These are phyloP conservation scores for Melinaea marsaeus DNA, from an alignment of 2,888 invertebrate genomes.

Conservation along the genomic window DNA sequence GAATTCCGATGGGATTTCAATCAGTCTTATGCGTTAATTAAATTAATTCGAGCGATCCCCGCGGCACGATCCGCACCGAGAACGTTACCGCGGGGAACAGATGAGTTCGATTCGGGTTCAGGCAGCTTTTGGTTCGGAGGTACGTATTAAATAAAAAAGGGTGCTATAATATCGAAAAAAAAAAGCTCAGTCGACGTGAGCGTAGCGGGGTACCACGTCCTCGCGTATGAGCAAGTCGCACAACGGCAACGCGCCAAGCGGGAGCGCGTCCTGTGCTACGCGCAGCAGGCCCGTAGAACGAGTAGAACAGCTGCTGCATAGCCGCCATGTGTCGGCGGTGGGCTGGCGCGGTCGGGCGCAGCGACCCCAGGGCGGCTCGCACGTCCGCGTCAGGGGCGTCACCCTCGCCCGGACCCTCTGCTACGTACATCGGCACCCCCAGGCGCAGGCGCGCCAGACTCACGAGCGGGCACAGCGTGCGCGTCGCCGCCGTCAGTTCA, in stretches of 20 bases:
- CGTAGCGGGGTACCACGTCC: constrained; percentile 85
- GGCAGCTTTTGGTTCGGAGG: background rate
- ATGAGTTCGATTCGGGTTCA: no score
- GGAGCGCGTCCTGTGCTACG: constrained; percentile 84
- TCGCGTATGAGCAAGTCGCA: constrained; percentile 88
- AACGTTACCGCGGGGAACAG: no score
- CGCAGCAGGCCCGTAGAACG: constrained; percentile 83
- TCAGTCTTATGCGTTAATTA: constrained; percentile 26
- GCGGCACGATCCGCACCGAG: no score
- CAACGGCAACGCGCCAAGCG: constrained; percentile 81
- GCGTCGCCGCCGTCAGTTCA: constrained; percentile 86
- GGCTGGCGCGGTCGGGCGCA: constrained; percentile 83
- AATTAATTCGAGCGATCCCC: constrained; percentile 16
- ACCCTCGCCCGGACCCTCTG: constrained; percentile 80
- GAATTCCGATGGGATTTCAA: constrained; percentile 23
- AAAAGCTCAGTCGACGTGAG: constrained; percentile 83
- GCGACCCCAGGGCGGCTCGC: constrained; percentile 87
- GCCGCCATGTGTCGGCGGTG: constrained; percentile 86
- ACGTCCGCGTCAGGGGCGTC: constrained; percentile 79
- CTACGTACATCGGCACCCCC: constrained; percentile 85
- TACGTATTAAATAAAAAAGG: background rate
- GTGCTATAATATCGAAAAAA: no score
- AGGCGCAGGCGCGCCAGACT: constrained; percentile 81
- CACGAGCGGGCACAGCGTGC: constrained; percentile 87
- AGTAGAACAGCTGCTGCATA: constrained; percentile 89